phyloP scores from a whole-genome alignment of 2,113 vertebrate species.

The Cacatua alba region DNA sequence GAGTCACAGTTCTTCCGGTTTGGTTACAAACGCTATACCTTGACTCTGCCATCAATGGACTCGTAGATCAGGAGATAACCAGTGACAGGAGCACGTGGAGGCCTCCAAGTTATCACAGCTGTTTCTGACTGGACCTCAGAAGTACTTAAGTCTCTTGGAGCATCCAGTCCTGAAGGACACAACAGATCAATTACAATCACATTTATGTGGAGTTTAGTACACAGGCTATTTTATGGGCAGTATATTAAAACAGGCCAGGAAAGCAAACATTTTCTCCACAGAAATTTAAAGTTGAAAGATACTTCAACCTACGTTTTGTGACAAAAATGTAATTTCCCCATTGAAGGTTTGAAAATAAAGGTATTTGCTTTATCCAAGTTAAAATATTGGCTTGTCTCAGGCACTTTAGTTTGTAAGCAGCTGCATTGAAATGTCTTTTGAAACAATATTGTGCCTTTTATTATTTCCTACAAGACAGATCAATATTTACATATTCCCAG shows the following conservation, averaged over 20 bases:
- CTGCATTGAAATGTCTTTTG: background rate
- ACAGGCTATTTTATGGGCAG: background rate
- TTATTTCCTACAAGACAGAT: background rate
- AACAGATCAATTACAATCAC: background rate
- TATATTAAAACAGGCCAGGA: background rate
- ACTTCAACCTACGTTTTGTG: background rate
- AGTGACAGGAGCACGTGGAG: slow-evolving; percentile 87
- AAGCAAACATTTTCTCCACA: background rate
- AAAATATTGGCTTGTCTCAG: background rate
- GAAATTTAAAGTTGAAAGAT: background rate
- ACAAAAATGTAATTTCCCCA: background rate
- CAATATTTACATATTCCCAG: background rate
- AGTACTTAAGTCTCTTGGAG: slow-evolving; percentile 86
- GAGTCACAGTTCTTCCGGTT: background rate
- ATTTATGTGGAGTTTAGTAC: background rate
- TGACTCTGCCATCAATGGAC: slow-evolving; percentile 83
- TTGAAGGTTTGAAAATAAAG: background rate
- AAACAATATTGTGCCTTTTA: background rate
- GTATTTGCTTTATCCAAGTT: background rate
- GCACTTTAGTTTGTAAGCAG: background rate
- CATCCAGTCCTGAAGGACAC: slow-evolving; percentile 84
- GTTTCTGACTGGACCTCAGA: slow-evolving; percentile 90
- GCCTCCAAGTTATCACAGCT: slow-evolving; percentile 87
- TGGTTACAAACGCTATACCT: slow-evolving; percentile 74
- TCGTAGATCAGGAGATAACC: slow-evolving; percentile 91